Evolutionary conservation across 1,140 invertebrate species (phyloP).

Genomic region (Forficula auricularia): DNA sequence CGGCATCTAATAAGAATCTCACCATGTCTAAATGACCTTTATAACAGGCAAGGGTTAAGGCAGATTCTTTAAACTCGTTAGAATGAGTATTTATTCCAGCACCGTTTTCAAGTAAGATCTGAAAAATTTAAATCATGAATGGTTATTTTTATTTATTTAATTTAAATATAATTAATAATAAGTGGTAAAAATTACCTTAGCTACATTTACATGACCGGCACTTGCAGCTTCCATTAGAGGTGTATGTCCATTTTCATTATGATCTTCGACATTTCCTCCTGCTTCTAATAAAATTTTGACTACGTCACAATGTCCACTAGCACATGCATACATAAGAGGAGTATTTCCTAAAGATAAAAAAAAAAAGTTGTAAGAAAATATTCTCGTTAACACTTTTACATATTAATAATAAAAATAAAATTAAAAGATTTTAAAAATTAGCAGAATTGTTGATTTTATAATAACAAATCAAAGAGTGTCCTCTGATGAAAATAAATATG

Average conservation of each 20-base stretch:
- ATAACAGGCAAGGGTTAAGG: constrained; percentile 90
- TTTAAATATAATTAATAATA: neutral
- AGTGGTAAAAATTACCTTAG: constrained; percentile 36
- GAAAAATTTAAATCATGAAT: constrained; percentile 10
- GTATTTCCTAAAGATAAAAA: constrained; percentile 59
- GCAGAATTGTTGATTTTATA: too few species aligned
- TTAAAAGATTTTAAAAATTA: neutral
- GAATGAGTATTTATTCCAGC: constrained; percentile 97
- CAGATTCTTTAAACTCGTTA: constrained; percentile 94
- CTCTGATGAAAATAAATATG: too few species aligned
- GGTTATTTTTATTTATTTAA: neutral
- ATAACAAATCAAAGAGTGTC: too few species aligned
- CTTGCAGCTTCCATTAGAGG: constrained; percentile 97
- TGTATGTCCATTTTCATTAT: constrained; percentile 98
- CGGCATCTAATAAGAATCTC: constrained; percentile 80
- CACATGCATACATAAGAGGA: constrained; percentile 94
- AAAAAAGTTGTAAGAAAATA: too few species aligned
- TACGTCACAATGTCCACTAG: constrained; percentile 84
- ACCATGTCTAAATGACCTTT: constrained; percentile 97
- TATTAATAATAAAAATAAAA: constrained; percentile 1
- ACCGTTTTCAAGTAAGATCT: constrained; percentile 75
- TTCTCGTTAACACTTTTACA: neutral
- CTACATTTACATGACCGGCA: constrained; percentile 87
- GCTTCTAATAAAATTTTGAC: constrained; percentile 74
- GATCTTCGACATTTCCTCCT: constrained; percentile 91